Evolutionary conservation across 1,140 invertebrate genomes (phyloP).

Genomic region (Cherax quadricarinatus): DNA sequence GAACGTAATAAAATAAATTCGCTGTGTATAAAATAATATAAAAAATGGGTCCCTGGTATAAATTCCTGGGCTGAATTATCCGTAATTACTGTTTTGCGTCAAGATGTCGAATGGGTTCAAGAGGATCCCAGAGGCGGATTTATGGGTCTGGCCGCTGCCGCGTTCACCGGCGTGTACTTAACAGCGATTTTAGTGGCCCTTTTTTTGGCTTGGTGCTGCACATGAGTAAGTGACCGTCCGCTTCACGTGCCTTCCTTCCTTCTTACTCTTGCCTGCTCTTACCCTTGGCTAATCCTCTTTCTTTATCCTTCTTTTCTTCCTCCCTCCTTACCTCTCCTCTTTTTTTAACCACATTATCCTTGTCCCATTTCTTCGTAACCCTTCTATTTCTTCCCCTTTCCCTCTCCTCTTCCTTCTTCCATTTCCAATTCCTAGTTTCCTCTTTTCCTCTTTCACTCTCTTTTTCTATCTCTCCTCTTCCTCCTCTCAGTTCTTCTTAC

Average conservation of each 20-base stretch:
- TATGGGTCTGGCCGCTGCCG: neutral
- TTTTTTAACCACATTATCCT: too few species aligned
- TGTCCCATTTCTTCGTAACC: too few species aligned
- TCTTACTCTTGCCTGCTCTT: neutral
- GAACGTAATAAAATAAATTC: slow-evolving; percentile 53
- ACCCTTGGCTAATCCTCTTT: too few species aligned
- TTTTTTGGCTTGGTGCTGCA: neutral
- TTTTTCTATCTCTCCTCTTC: neutral
- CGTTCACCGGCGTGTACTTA: slow-evolving; percentile 1
- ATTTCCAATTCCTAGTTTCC: neutral
- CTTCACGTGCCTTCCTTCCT: neutral
- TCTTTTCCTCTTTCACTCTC: neutral
- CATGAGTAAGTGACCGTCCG: neutral
- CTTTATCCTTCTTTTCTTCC: neutral
- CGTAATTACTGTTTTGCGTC: slow-evolving; percentile 59
- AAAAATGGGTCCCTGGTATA: slow-evolving; percentile 25
- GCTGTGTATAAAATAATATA: slow-evolving; percentile 58
- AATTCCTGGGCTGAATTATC: slow-evolving; percentile 51
- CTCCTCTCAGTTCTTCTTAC: neutral
- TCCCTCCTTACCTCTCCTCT: too few species aligned
- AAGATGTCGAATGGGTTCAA: slow-evolving; percentile 13
- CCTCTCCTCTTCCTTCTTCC: neutral
- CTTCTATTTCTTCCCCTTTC: too few species aligned
- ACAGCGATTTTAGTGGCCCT: neutral
- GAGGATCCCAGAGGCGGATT: neutral